phyloP scores from a whole-genome alignment of 2,113 vertebrate species.

The Podarcis muralis region DNA sequence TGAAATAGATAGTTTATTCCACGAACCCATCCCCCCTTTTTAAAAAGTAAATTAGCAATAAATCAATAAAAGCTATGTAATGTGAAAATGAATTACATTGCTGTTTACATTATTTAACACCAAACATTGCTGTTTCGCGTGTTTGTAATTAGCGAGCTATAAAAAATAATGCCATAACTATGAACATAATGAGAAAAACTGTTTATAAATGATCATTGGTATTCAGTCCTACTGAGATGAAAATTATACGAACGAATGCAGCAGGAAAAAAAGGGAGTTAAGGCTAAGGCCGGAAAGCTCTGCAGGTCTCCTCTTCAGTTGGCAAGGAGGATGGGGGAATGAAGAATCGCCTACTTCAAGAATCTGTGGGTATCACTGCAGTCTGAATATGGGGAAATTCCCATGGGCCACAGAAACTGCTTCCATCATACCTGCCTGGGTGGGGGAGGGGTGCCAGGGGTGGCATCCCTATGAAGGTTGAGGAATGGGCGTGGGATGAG shows the following conservation, averaged over 20 bases:
- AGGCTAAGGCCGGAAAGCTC: conserved; percentile 39
- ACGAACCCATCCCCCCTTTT: conserved; percentile 50
- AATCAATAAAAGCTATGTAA: conserved; percentile 76
- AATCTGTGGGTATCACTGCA: not conserved
- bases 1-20: conserved; percentile 63
- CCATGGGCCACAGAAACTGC: not conserved
- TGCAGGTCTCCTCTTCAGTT: not conserved
- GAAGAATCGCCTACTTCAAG: not conserved
- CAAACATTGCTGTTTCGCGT: conserved; percentile 70
- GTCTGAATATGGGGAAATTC: not conserved
- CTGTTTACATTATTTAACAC: conserved; percentile 75
- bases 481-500: not conserved
- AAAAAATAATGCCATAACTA: conserved; percentile 70
- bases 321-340: too few species aligned
- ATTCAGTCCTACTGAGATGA: conserved; percentile 63
- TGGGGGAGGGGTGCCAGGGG: too few species aligned
- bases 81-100: conserved; percentile 70
- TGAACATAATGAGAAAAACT: conserved; percentile 68
- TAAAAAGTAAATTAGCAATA: conserved; percentile 73
- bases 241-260: conserved; percentile 58
- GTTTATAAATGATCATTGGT: conserved; percentile 69
- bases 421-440: not conserved
- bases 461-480: not conserved
- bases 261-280: conserved; percentile 49
- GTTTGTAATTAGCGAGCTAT: conserved; percentile 74